Evolutionary conservation across 1,140 invertebrate genomes (phyloP), one percentile per base, ranked within the genome.

Genomic region (Drosophila subobscura): DNA sequence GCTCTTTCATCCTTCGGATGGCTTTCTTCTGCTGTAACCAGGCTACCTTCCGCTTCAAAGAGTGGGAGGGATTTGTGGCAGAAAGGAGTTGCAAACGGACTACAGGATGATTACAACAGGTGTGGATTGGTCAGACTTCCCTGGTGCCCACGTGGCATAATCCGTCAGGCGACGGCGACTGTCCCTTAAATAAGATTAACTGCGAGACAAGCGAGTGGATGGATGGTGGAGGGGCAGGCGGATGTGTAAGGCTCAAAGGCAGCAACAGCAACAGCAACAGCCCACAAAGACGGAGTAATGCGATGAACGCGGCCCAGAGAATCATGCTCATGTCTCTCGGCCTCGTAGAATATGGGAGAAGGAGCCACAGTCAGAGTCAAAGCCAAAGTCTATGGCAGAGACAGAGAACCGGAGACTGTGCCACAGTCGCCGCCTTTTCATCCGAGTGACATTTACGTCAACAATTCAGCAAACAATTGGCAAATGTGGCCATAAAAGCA

Each of bases 391-490:
- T 23, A 25, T 44, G 29, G 42, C 54, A 20, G 42, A 47, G 57
- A 53, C 22, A 5, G 60, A 10, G 49, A 29, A 37, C 33, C 33
- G 33, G 33, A 37, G 33, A 37, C 33, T 10, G 33, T 37, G 51
- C 49, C 56, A 20, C 16, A 42, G 60, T 4, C 52, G 29, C 16
- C 42, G 72, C 56, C 77, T 66, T 68, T 75, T 83, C 61, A 71
- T 67, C 60, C 58, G 56, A 73, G 73, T 77, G 83, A 85, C 81
- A 81, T 75, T 75, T 59, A 77, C 83, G 81, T 81, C 81, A 85
- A 81, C 83, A 85, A 85, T 85, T 85, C 81, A 86, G 67, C 81
- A 86, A 85, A 85, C 81, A 86, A 85, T 85, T 88, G 83, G 83
- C 81, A 85, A 85, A 85, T 85, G 81, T 86, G 81, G 81, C 81